These are phyloP conservation scores for Pygmarrhopalites habei DNA, from an alignment of 1,140 invertebrate species.

Conservation along the genomic window DNA sequence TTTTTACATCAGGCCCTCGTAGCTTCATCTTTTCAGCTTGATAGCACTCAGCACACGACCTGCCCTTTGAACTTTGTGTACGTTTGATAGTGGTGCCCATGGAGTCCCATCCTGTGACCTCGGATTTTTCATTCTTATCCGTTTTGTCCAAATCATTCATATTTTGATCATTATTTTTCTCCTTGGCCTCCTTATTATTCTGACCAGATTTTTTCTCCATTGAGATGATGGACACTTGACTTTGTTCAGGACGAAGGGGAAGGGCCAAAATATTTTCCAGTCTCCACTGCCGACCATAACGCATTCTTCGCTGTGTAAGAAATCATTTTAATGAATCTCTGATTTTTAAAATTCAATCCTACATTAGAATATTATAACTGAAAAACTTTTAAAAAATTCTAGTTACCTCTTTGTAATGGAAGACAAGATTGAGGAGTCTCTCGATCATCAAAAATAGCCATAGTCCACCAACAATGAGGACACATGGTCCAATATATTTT, in stretches of 20 bases:
- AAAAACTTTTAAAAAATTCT: neutral
- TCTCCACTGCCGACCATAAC: slow-evolving; percentile 5
- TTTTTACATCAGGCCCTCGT: too few relatives aligned
- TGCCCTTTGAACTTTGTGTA: too few relatives aligned
- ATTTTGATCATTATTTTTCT: too few relatives aligned
- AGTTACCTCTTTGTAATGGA: slow-evolving; percentile 47
- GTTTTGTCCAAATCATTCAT: too few relatives aligned
- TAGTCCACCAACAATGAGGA: slow-evolving; percentile 47
- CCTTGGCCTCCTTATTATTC: too few relatives aligned
- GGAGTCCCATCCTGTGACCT: too few relatives aligned
- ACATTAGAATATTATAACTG: neutral
- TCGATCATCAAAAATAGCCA: slow-evolving; percentile 52
- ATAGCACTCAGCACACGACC: too few relatives aligned
- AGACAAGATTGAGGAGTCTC: slow-evolving; percentile 49
- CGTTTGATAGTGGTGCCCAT: too few relatives aligned
- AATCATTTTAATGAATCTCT: neutral
- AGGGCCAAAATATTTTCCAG: slow-evolving; percentile 41
- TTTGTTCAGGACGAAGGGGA: slow-evolving; percentile 39
- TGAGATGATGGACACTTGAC: neutral
- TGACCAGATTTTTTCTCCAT: neutral
- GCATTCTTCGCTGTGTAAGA: neutral
- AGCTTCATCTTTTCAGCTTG: too few relatives aligned
- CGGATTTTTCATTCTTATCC: too few relatives aligned
- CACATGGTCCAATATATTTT: slow-evolving; percentile 45
- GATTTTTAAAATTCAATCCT: neutral